These are phyloP conservation scores for Hylyphantes graminicola DNA, from an alignment of 1,140 invertebrate species.

Conservation along the genomic window DNA sequence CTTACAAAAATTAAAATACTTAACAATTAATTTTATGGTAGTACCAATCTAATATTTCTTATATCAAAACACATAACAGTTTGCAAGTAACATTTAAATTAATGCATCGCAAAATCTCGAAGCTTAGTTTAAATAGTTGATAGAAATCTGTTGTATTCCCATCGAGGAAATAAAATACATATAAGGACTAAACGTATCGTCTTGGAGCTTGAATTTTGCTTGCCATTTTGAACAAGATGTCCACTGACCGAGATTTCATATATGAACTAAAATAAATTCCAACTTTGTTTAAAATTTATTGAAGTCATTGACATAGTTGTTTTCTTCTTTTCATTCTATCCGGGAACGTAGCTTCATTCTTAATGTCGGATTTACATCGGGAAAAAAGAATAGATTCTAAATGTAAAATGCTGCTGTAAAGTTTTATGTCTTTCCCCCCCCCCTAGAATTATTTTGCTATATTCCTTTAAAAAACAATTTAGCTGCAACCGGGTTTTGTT, in stretches of 20 bases:
- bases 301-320: slow-evolving; percentile 49
- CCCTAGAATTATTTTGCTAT: slow-evolving; percentile 40
- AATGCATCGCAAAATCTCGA: too few species aligned
- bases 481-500: slow-evolving; percentile 32
- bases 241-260: slow-evolving; percentile 52
- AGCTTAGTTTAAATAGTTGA: background rate
- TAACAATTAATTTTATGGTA: too few species aligned
- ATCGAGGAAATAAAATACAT: background rate
- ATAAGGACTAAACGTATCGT: slow-evolving; percentile 20
- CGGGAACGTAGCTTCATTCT: slow-evolving; percentile 35
- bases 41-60: too few species aligned
- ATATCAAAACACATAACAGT: too few species aligned
- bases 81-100: too few species aligned
- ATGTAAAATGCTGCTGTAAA: slow-evolving; percentile 54
- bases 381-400: slow-evolving; percentile 54
- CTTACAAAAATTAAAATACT: too few species aligned
- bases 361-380: slow-evolving; percentile 47
- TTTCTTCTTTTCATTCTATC: slow-evolving; percentile 2
- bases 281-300: slow-evolving; percentile 56
- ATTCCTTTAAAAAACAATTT: slow-evolving; percentile 33
- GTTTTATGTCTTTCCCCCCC: slow-evolving; percentile 46
- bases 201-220: slow-evolving; percentile 23
- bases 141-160: slow-evolving; percentile 20
- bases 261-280: slow-evolving; percentile 51
- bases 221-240: slow-evolving; percentile 22